Evolutionary conservation across 1,140 invertebrate genomes (phyloP).

Genomic region (Diuraphis noxia): DNA sequence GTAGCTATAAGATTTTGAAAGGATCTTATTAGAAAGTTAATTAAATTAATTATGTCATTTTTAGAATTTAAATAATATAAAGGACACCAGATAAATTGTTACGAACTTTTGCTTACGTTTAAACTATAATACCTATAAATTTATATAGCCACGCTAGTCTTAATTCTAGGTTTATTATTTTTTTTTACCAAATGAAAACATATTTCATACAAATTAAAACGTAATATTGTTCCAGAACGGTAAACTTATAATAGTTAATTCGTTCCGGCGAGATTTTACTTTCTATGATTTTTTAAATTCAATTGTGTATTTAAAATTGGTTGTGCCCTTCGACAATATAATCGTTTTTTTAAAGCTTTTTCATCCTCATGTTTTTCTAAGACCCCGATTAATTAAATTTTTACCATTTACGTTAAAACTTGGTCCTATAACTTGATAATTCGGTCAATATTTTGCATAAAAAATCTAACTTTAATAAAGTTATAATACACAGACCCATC

Average conservation of each 20-base stretch:
- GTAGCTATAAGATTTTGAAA: not conserved
- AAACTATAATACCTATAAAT: too few relatives aligned
- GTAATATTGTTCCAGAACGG: conserved; percentile 44
- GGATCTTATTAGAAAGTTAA: not conserved
- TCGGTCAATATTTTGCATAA: too few relatives aligned
- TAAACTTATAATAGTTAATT: conserved; percentile 26
- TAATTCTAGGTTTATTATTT: not conserved
- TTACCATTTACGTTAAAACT: not conserved
- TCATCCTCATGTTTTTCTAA: not conserved
- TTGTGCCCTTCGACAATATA: not conserved
- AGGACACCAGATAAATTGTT: not conserved
- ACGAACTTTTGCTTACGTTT: not conserved
- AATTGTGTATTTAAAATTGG: not conserved
- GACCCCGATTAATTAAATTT: not conserved
- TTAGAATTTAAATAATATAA: not conserved
- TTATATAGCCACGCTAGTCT: not conserved
- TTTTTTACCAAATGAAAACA: conserved; percentile 10
- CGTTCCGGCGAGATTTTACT: conserved; percentile 49
- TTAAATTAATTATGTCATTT: not conserved
- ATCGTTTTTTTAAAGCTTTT: not conserved
- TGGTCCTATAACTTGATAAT: not conserved
- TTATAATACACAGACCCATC: not conserved
- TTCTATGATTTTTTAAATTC: conserved; percentile 31
- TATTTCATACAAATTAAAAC: conserved; percentile 17
- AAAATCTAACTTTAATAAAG: not conserved